Percentiles rank a stretch among this genome's conserved stretches.
These are phyloP conservation scores for Lithophane socia DNA, from an alignment of 2,888 invertebrate genomes.

Conservation along the genomic window DNA sequence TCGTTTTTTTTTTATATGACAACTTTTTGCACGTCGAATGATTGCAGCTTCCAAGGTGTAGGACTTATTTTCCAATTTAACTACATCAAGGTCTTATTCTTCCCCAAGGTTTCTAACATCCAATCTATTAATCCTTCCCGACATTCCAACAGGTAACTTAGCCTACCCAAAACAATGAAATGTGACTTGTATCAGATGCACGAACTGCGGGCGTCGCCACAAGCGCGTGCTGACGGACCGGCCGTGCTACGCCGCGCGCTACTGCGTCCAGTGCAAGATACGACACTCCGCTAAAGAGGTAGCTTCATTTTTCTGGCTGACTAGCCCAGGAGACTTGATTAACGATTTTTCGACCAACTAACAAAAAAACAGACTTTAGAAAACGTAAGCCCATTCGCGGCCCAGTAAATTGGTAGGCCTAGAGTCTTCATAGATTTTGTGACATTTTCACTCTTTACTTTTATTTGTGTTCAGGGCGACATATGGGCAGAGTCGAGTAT, in stretches of 20 bases:
- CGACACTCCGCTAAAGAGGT: slow-evolving; percentile 96
- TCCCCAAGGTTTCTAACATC: background rate
- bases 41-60: background rate
- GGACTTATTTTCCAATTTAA: background rate
- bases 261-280: slow-evolving; percentile 97
- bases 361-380: no score
- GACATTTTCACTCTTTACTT: background rate
- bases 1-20: no score
- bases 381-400: background rate
- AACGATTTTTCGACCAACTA: no score
- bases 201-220: slow-evolving; percentile 97
- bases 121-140: background rate
- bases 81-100: background rate
- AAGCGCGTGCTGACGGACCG: slow-evolving; percentile 96
- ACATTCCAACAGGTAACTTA: slow-evolving; percentile 8
- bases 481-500: slow-evolving; percentile 98
- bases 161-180: background rate
- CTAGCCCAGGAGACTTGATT: background rate
- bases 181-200: slow-evolving; percentile 91
- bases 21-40: no score
- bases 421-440: background rate
- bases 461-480: slow-evolving; percentile 92
- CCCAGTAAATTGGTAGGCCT: background rate
- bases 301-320: background rate
- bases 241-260: slow-evolving; percentile 97